phyloP scores from a whole-genome alignment of 2,797 vertebrate species.

The Selene dorsalis region DNA sequence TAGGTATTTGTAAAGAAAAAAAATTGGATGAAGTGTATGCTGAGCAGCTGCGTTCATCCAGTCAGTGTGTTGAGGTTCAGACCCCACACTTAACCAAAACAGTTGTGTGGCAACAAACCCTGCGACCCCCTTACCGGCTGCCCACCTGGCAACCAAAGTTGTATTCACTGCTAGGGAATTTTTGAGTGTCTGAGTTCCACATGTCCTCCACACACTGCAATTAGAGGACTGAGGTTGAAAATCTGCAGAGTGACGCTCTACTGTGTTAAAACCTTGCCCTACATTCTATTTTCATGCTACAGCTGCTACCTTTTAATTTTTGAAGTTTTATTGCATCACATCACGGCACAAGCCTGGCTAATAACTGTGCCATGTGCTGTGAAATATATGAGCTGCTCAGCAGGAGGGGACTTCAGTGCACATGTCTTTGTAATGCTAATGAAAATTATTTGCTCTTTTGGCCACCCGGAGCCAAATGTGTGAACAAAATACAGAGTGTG shows the following conservation, averaged over 20 bases:
- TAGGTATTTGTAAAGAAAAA: neutral
- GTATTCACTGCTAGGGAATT: neutral
- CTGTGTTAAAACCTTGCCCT: slow-evolving; percentile 7
- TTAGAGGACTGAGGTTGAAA: neutral
- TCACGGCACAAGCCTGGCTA: slow-evolving; percentile 25
- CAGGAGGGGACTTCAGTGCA: slow-evolving; percentile 42
- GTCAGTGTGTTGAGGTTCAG: slow-evolving; percentile 9
- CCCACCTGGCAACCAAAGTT: neutral
- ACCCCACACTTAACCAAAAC: neutral
- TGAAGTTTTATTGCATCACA: slow-evolving; percentile 33
- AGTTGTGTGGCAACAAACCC: neutral
- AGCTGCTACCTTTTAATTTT: slow-evolving; percentile 37
- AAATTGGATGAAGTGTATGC: neutral
- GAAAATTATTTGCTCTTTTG: slow-evolving; percentile 36
- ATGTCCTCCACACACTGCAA: neutral
- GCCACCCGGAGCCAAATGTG: slow-evolving; percentile 15
- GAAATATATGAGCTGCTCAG: slow-evolving; percentile 40
- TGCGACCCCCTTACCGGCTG: neutral
- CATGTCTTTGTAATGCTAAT: slow-evolving; percentile 60
- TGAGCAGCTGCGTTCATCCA: slow-evolving; percentile 2
- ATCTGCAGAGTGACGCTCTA: slow-evolving; percentile 16
- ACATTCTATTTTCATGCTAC: slow-evolving; percentile 16
- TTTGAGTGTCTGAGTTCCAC: slow-evolving; percentile 3
- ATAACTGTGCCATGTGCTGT: slow-evolving; percentile 37
- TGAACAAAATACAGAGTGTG: slow-evolving; percentile 28